Percentiles rank a stretch among this genome's conserved stretches.
Conservation (phyloP, 2,113 vertebrate genomes). For the Gymnorhina tibicen region DNA sequence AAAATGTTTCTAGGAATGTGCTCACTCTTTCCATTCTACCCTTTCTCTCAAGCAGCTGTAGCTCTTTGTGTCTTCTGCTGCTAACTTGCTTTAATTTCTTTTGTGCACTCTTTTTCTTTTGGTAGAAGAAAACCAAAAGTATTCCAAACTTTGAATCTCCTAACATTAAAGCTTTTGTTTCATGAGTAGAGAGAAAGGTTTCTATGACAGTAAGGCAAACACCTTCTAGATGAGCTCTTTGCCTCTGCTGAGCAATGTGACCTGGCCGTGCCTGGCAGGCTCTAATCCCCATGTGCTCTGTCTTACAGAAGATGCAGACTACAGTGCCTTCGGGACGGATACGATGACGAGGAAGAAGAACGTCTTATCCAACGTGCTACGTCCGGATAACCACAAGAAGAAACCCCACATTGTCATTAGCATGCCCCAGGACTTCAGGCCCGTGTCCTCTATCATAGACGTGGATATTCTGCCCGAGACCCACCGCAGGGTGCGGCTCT, state of each 20-base stretch:
- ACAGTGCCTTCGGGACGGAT: slow-evolving; percentile 89
- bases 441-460: slow-evolving; percentile 96
- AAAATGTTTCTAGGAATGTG: slow-evolving; percentile 48
- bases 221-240: not conserved
- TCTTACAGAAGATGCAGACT: slow-evolving; percentile 93
- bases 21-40: not conserved
- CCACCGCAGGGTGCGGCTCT: slow-evolving; percentile 90
- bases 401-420: slow-evolving; percentile 91
- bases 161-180: not conserved
- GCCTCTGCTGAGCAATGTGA: not conserved
- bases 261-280: not conserved
- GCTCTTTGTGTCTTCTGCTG: not conserved
- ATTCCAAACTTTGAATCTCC: not conserved
- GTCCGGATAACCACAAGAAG: slow-evolving; percentile 85
- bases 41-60: not conserved
- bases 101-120: not conserved
- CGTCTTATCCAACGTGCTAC: slow-evolving; percentile 86
- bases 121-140: not conserved
- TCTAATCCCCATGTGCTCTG: not conserved
- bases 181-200: not conserved
- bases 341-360: slow-evolving; percentile 90
- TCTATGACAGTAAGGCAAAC: not conserved
- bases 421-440: slow-evolving; percentile 93
- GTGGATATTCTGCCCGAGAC: slow-evolving; percentile 97
- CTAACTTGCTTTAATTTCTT: not conserved